Evolutionary conservation across 2,797 vertebrate genomes (phyloP).

Genomic region (Hipposideros larvatus): DNA sequence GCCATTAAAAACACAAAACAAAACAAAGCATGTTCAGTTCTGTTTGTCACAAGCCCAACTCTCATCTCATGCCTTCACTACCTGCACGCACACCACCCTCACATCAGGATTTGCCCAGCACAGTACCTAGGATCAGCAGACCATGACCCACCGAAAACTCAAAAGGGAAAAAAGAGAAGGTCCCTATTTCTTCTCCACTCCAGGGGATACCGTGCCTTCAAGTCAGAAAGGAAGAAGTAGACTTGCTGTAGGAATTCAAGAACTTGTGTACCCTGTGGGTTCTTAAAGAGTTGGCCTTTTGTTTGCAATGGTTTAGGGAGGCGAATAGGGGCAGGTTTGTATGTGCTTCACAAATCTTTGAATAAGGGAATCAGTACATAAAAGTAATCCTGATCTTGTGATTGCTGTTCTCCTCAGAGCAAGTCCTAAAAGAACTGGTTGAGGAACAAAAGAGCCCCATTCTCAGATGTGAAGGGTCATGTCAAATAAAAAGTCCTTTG

Average conservation of each 20-base stretch:
- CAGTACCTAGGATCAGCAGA: background rate
- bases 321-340: background rate
- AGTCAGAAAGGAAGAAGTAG: background rate
- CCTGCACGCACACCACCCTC: too few relatives aligned
- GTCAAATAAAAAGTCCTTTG: background rate
- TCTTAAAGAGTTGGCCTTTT: background rate
- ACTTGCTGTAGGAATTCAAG: conserved; percentile 14
- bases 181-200: background rate
- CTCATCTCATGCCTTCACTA: background rate
- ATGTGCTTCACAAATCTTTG: background rate
- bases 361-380: background rate
- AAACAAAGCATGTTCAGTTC: background rate
- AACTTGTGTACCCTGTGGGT: background rate
- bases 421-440: conserved; percentile 35
- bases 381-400: background rate
- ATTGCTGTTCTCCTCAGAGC: background rate
- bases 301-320: background rate
- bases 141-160: background rate
- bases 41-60: background rate
- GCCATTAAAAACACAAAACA: background rate
- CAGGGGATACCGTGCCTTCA: background rate
- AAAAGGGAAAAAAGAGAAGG: background rate
- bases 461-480: background rate
- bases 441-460: background rate
- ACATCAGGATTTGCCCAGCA: background rate